phyloP scores from a whole-genome alignment of 2,888 invertebrate genomes.

The Brachyopa scutellaris region DNA sequence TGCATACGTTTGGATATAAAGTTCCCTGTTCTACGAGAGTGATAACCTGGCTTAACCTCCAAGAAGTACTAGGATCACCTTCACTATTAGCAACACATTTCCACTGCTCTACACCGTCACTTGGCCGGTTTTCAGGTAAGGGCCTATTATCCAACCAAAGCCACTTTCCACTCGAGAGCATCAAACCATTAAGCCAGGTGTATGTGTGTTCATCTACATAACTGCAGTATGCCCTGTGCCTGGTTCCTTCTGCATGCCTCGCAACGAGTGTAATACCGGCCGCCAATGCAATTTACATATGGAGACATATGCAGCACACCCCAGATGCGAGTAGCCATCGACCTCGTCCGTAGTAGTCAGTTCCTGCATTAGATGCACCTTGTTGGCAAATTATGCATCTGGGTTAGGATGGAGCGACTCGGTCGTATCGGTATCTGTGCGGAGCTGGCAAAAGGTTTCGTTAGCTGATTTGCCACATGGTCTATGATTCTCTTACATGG shows the following conservation, averaged over 20 bases:
- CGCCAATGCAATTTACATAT: slow-evolving; percentile 34
- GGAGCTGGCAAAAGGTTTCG: slow-evolving; percentile 42
- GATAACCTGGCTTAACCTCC: slow-evolving; percentile 34
- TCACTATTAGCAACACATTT: slow-evolving; percentile 50
- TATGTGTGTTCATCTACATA: slow-evolving; percentile 8
- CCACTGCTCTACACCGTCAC: slow-evolving; percentile 30
- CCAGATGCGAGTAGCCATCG: slow-evolving; percentile 46
- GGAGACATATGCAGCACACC: not conserved
- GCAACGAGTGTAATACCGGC: slow-evolving; percentile 7
- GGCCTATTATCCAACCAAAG: slow-evolving; percentile 60
- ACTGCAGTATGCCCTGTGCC: slow-evolving; percentile 26
- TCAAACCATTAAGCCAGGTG: slow-evolving; percentile 58
- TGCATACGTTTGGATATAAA: not conserved
- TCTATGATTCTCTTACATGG: slow-evolving; percentile 53
- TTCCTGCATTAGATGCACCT: slow-evolving; percentile 65
- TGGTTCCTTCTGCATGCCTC: not conserved
- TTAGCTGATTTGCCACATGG: slow-evolving; percentile 59
- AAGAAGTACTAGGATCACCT: slow-evolving; percentile 47
- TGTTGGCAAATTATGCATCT: slow-evolving; percentile 68
- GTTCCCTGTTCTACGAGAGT: slow-evolving; percentile 1
- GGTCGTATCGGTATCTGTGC: not conserved
- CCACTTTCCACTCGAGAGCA: slow-evolving; percentile 60
- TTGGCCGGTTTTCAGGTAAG: slow-evolving; percentile 45
- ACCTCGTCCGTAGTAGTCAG: slow-evolving; percentile 39
- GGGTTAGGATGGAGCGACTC: slow-evolving; percentile 16